phyloP scores from a whole-genome alignment of 2,888 invertebrate genomes.

The Deilephila porcellus region DNA sequence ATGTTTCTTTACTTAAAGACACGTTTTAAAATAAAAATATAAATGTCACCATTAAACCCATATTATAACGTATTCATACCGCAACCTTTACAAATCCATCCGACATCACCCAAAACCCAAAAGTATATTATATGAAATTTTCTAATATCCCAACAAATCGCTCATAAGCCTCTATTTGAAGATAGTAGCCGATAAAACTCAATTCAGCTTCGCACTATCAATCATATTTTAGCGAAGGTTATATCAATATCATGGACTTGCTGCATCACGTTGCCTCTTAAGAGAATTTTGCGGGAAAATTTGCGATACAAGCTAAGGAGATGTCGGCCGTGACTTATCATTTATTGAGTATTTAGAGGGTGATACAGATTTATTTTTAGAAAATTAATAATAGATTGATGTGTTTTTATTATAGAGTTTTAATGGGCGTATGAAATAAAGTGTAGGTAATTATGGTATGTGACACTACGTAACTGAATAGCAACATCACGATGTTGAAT shows the following conservation, averaged over 20 bases:
- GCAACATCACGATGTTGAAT: too few relatives aligned
- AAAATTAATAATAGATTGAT: background rate
- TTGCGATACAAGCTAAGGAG: constrained; percentile 40
- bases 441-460: background rate
- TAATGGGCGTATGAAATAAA: background rate
- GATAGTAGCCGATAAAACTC: constrained; percentile 68
- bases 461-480: background rate
- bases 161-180: constrained; percentile 58
- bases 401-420: background rate
- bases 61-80: background rate
- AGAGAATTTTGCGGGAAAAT: constrained; percentile 59
- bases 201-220: constrained; percentile 76
- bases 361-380: background rate
- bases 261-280: constrained; percentile 73
- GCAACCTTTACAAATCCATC: background rate
- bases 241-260: constrained; percentile 77
- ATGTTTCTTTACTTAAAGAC: too few relatives aligned
- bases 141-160: constrained; percentile 73
- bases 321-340: constrained; percentile 39
- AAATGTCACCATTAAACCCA: background rate
- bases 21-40: background rate
- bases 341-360: constrained; percentile 1
- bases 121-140: constrained; percentile 46
- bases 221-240: constrained; percentile 78
- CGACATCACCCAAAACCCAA: background rate